Conservation (phyloP, 2,888 invertebrate species). For the Bedellia somnulentella region DNA sequence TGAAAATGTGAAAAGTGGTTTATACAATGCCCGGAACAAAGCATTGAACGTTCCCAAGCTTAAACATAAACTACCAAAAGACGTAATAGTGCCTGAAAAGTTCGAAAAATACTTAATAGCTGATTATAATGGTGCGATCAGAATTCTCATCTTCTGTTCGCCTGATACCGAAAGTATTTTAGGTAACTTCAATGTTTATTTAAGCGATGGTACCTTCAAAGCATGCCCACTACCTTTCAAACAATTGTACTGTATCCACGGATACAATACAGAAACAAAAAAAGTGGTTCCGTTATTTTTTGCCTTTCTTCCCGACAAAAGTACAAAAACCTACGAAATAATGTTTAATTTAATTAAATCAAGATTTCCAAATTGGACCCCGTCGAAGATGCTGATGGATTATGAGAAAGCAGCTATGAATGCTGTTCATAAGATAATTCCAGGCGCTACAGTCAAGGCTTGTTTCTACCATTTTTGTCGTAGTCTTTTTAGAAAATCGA, state of each 20-base stretch:
- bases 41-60: slow-evolving; percentile 3
- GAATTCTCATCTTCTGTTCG: slow-evolving; percentile 1
- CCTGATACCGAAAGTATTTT: slow-evolving; percentile 1
- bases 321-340: slow-evolving; percentile 4
- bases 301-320: slow-evolving; percentile 2
- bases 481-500: slow-evolving; percentile 8
- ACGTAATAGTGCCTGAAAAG: slow-evolving; percentile 2
- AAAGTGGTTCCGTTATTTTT: slow-evolving; percentile 8
- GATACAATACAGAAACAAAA: slow-evolving; percentile 4
- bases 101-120: background rate
- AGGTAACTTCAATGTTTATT: slow-evolving; percentile 3
- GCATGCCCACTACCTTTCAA: slow-evolving; percentile 8
- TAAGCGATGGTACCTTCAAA: slow-evolving; percentile 8
- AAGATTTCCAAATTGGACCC: slow-evolving; percentile 4
- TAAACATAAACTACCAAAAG: slow-evolving; percentile 4
- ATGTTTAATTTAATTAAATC: slow-evolving; percentile 5
- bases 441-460: slow-evolving; percentile 1
- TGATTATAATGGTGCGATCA: slow-evolving; percentile 1
- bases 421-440: slow-evolving; percentile 1
- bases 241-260: slow-evolving; percentile 8
- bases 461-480: slow-evolving; percentile 7
- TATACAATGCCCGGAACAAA: slow-evolving; percentile 8
- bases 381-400: slow-evolving; percentile 3
- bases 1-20: slow-evolving; percentile 7
- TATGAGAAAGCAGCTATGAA: slow-evolving; percentile 4